phyloP scores from a whole-genome alignment of 2,797 vertebrate species.

The Mallotus villosus region DNA sequence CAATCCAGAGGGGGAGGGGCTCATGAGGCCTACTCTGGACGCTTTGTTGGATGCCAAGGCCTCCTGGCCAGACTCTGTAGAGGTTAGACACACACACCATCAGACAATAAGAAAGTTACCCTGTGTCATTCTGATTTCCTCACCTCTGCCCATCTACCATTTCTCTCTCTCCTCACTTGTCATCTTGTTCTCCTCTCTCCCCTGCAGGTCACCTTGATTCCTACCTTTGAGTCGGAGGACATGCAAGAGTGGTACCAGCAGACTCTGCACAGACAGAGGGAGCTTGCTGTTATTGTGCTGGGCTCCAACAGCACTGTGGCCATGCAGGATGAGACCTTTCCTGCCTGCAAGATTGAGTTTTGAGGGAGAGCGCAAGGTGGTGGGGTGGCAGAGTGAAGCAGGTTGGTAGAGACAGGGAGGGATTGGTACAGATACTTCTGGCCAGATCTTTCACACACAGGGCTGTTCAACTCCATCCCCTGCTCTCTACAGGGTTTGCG shows the following conservation, averaged over 20 bases:
- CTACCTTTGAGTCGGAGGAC: constrained; percentile 86
- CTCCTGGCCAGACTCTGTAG: constrained; percentile 75
- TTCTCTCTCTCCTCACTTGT: background rate
- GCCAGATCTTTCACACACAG: no score
- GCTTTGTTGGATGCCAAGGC: constrained; percentile 84
- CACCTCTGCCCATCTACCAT: background rate
- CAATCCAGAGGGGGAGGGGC: constrained; percentile 58
- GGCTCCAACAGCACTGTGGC: constrained; percentile 94
- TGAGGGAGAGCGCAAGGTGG: background rate
- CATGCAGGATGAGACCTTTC: constrained; percentile 96
- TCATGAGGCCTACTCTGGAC: constrained; percentile 82
- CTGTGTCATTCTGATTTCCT: background rate
- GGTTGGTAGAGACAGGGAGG: constrained; percentile 3
- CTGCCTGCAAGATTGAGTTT: constrained; percentile 62
- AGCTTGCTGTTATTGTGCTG: constrained; percentile 84
- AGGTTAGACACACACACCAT: constrained; percentile 70
- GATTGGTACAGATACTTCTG: background rate
- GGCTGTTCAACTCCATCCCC: no score
- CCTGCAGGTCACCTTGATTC: constrained; percentile 82
- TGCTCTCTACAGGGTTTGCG: no score
- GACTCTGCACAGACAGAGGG: constrained; percentile 76
- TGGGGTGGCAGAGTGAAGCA: background rate
- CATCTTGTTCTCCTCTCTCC: background rate
- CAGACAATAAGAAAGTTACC: background rate
- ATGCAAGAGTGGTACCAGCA: constrained; percentile 95